Base-by-base conservation (phyloP, 2,113 vertebrate genomes). In the Aspiorhynchus laticeps region DNA sequence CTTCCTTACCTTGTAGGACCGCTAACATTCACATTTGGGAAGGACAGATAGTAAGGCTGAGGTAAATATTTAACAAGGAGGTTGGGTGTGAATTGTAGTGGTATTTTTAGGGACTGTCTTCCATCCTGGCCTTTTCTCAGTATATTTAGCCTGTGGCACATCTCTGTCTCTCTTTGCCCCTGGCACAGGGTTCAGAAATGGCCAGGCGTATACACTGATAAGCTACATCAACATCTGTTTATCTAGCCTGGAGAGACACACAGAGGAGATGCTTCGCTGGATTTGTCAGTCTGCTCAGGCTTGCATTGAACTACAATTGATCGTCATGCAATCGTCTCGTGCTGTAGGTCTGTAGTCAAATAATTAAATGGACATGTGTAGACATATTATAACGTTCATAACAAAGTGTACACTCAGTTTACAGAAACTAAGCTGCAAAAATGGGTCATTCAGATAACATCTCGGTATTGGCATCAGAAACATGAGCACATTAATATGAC, bases 211-310 rank as follows among this genome's bases (percentile, higher is more conserved):
- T 84, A 74, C 48, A 74, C 69, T 38, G 82, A 84, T 84, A 84
- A 84, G 48, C 82, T 74, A 74, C 43, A 83, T 83, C 81, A 83
- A 73, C 81, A 84, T 74, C 67, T 84, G 82, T 84, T 84, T 84
- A 84, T 84, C 82, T 74, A 74, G 31, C 31, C 48, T 74, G 48
- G 69, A 84, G 82, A 74, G 67, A 56, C 67, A 83, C 81, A 71
- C 17, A 74, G 33, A 53, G 76, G 33, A 61, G 53, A 80, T 80
- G 78, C 78, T 53, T 80, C 51, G 24, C 78, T 61, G 78, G 78
- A 80, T 80, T 80, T 59, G 51, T 80, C 78, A 80, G 53, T 80
- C 78, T 36, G 78, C 31, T 61, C 56, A 59, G 69, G 82, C 82
- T 84, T n/a, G 5, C 19, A 59, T 26, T 84, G 46, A 84, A 28